Conservation (phyloP, 1,140 invertebrate genomes). For the Nasonia giraulti region DNA sequence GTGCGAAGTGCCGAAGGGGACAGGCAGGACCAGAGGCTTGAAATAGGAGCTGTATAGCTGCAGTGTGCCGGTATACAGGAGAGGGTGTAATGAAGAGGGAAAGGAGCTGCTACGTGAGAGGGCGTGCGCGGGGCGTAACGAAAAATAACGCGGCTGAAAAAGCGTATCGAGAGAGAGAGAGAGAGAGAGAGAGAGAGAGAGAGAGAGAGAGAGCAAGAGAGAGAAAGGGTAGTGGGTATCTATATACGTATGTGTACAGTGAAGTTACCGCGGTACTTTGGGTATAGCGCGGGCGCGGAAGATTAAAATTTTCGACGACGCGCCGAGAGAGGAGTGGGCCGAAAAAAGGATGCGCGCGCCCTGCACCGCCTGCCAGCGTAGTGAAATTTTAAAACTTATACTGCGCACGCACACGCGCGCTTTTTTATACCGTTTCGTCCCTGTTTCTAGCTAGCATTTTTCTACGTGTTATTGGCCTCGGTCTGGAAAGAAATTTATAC, state of each 20-base stretch:
- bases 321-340: not conserved
- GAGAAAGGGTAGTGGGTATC: not conserved
- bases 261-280: not conserved
- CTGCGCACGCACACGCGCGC: not conserved
- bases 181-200: not conserved
- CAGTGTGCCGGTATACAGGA: too few relatives aligned
- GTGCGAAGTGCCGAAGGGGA: not conserved
- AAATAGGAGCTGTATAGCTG: not conserved
- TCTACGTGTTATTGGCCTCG: not conserved
- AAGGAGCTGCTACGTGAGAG: not conserved
- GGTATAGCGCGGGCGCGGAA: not conserved
- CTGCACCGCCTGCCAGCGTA: constrained; percentile 20
- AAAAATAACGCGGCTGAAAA: too few relatives aligned
- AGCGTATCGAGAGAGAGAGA: too few relatives aligned
- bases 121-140: too few relatives aligned
- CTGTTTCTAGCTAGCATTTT: too few relatives aligned
- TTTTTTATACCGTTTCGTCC: too few relatives aligned
- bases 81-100: not conserved
- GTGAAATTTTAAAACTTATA: constrained; percentile 16
- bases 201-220: not conserved
- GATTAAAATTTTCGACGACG: constrained; percentile 39
- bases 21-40: not conserved
- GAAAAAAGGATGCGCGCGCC: not conserved
- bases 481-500: too few relatives aligned
- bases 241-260: not conserved